phyloP scores from a whole-genome alignment of 2,888 invertebrate species.

The Aradus depressus region DNA sequence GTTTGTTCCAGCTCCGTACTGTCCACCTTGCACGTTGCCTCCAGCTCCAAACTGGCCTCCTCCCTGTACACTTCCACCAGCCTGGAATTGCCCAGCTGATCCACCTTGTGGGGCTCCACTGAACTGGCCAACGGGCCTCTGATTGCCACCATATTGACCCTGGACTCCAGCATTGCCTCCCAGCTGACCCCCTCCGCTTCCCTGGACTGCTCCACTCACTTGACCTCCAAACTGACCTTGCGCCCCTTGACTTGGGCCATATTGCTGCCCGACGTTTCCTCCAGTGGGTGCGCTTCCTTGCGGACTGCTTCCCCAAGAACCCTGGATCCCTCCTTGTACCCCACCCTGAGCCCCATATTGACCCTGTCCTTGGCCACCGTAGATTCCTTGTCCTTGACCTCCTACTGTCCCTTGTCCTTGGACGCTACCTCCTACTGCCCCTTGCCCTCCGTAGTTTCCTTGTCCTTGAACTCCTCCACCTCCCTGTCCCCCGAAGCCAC shows the following conservation, averaged over 20 bases:
- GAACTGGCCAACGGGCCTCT: too few relatives aligned
- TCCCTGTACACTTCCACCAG: conserved; percentile 15
- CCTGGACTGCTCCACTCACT: conserved; percentile 12
- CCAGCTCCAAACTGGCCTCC: conserved; percentile 17
- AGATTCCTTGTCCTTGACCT: conserved; percentile 15
- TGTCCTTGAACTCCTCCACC: conserved; percentile 10
- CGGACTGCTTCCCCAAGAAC: not conserved
- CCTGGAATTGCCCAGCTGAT: conserved; percentile 15
- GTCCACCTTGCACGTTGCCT: conserved; percentile 9
- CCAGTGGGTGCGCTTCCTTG: too few relatives aligned
- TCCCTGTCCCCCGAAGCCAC: not conserved
- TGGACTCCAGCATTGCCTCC: conserved; percentile 11
- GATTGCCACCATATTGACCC: too few relatives aligned
- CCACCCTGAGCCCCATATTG: conserved; percentile 3
- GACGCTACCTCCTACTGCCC: conserved; percentile 1
- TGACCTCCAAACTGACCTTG: conserved; percentile 1
- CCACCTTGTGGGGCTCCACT: too few relatives aligned
- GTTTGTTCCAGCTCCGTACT: too few relatives aligned
- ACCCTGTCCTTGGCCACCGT: conserved; percentile 4
- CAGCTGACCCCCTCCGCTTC: not conserved
- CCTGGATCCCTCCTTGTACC: not conserved
- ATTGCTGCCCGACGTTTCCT: too few relatives aligned
- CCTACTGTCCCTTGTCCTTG: not conserved
- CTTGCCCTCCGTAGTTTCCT: conserved; percentile 4
- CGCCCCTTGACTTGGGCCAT: not conserved